Evolutionary conservation across 2,888 invertebrate genomes (phyloP).

Genomic region (Craniophora ligustri): DNA sequence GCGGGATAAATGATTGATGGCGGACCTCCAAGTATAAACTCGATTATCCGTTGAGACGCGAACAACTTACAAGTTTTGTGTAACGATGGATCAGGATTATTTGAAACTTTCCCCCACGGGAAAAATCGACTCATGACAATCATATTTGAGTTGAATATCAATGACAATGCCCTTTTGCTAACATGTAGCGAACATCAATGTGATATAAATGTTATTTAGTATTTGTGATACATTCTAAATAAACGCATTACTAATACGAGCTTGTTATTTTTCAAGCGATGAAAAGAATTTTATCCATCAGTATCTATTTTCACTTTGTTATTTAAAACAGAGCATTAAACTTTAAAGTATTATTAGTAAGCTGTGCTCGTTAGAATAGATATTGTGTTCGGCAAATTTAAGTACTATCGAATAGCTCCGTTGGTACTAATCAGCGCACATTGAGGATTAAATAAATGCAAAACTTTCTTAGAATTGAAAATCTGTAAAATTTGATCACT

Average conservation of each 20-base stretch:
- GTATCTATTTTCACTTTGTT: not conserved
- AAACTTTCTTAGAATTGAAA: constrained; percentile 39
- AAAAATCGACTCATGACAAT: constrained; percentile 86
- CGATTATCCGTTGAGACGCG: constrained; percentile 88
- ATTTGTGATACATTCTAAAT: no score
- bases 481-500: constrained; percentile 59
- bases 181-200: constrained; percentile 16
- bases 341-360: constrained; percentile 1
- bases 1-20: constrained; percentile 88
- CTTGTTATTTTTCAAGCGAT: not conserved
- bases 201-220: no score
- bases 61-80: constrained; percentile 88
- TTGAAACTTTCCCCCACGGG: constrained; percentile 76
- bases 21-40: constrained; percentile 87
- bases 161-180: constrained; percentile 58
- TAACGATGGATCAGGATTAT: constrained; percentile 88
- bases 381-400: constrained; percentile 19
- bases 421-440: constrained; percentile 36
- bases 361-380: constrained; percentile 28
- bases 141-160: constrained; percentile 85
- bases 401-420: constrained; percentile 11
- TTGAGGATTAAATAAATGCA: constrained; percentile 38
- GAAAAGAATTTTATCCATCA: not conserved
- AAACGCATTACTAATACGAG: no score
- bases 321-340: not conserved